phyloP scores from a whole-genome alignment of 2,797 vertebrate genomes.

The Limosa lapponica region DNA sequence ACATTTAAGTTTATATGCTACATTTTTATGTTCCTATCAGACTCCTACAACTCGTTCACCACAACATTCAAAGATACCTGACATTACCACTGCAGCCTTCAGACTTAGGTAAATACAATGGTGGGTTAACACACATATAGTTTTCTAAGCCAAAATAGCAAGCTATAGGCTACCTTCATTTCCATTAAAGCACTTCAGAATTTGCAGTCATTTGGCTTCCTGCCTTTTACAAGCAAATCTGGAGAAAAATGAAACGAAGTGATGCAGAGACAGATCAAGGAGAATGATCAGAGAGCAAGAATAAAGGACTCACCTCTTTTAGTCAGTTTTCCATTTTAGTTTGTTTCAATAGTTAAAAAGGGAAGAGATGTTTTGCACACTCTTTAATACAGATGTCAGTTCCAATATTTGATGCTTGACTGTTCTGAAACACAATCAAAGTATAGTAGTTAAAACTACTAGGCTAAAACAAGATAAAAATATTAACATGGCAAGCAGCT shows the following conservation, averaged over 20 bases:
- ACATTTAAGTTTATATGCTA: neutral
- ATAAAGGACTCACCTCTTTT: constrained; percentile 70
- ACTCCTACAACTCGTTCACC: neutral
- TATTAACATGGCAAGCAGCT: neutral
- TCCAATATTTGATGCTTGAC: constrained; percentile 43
- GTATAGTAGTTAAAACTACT: constrained; percentile 38
- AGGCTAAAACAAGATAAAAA: constrained; percentile 8
- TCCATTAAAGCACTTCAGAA: neutral
- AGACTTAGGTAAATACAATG: neutral
- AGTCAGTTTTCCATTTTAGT: constrained; percentile 73
- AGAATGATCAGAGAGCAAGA: neutral
- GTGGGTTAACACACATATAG: neutral
- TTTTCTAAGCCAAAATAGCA: neutral
- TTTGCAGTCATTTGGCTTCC: neutral
- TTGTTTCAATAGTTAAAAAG: constrained; percentile 20
- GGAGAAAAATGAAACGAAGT: neutral
- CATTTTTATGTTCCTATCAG: neutral
- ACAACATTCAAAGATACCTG: neutral
- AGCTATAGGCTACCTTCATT: neutral
- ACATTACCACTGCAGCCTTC: neutral
- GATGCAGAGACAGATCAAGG: neutral
- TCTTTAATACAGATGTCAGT: constrained; percentile 41
- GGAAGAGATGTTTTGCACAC: neutral
- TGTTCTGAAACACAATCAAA: constrained; percentile 74
- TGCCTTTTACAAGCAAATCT: neutral